Conservation (phyloP, 2,113 vertebrate genomes). For the Pteropus alecto region DNA sequence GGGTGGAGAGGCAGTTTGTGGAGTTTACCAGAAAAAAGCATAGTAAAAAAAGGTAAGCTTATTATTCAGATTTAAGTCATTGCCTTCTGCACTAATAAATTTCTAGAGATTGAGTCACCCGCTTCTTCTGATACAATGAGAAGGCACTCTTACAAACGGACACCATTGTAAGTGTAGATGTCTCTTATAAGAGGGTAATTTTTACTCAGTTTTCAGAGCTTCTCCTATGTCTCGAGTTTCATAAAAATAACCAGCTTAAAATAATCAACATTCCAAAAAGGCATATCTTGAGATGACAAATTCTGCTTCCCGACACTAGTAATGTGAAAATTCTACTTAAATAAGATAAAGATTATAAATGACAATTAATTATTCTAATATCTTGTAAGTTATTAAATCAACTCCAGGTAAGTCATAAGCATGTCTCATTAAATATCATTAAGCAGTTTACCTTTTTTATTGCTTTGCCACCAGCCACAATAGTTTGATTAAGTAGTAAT, state of each 20-base stretch:
- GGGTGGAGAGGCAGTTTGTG: neutral
- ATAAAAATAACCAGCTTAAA: neutral
- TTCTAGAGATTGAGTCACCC: neutral
- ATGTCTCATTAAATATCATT: neutral
- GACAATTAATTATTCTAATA: constrained; percentile 33
- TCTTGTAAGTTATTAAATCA: constrained; percentile 39
- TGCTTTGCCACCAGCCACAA: constrained; percentile 42
- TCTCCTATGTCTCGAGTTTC: neutral
- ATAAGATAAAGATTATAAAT: constrained; percentile 21
- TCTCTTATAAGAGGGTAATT: neutral
- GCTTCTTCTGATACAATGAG: neutral
- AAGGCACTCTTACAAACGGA: neutral
- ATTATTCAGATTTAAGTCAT: neutral
- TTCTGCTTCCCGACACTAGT: neutral
- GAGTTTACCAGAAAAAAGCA: neutral
- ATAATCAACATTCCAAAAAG: neutral
- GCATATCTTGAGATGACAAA: neutral
- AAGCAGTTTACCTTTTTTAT: constrained; percentile 65
- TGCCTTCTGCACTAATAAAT: neutral
- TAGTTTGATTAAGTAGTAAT: constrained; percentile 68
- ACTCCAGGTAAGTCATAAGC: constrained; percentile 62
- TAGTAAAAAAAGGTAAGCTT: neutral
- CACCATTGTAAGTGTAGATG: neutral
- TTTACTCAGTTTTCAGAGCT: neutral
- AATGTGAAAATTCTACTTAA: constrained; percentile 34